Evolutionary conservation across 2,113 vertebrate genomes (phyloP).

Genomic region (Mastomys coucha): DNA sequence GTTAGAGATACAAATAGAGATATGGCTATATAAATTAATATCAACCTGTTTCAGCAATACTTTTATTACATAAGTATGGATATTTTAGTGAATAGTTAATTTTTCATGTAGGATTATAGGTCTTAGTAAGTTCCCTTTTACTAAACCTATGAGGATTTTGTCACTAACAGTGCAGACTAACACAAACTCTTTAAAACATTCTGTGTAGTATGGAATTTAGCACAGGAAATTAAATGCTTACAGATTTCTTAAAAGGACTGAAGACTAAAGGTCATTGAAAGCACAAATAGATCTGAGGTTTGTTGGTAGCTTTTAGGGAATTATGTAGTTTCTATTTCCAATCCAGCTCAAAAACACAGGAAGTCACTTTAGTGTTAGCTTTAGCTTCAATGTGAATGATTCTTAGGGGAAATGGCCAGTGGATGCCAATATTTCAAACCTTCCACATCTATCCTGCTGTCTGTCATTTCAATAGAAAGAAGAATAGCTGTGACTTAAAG

Average conservation of each 20-base stretch:
- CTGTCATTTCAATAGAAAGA: neutral
- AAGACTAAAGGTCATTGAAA: constrained; percentile 60
- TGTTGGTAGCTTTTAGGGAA: constrained; percentile 33
- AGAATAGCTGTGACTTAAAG: neutral
- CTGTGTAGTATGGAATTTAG: constrained; percentile 3
- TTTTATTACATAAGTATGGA: neutral
- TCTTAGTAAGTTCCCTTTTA: neutral
- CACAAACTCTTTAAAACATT: constrained; percentile 43
- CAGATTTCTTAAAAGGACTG: constrained; percentile 48
- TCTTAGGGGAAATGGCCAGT: neutral
- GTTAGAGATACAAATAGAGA: neutral
- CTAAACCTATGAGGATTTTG: neutral
- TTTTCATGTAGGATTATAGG: neutral
- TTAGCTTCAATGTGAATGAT: neutral
- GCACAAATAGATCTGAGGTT: constrained; percentile 32
- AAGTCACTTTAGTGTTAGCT: neutral
- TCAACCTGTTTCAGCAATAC: too few relatives aligned
- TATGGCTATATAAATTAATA: neutral
- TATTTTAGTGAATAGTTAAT: neutral
- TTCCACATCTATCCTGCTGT: neutral
- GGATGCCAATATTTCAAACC: neutral
- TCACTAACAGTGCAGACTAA: constrained; percentile 4
- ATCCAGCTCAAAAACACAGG: neutral
- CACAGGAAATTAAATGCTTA: constrained; percentile 53
- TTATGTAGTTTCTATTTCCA: constrained; percentile 65